These are phyloP conservation scores for Boloria selene DNA, from an alignment of 2,888 invertebrate genomes.

Conservation along the genomic window DNA sequence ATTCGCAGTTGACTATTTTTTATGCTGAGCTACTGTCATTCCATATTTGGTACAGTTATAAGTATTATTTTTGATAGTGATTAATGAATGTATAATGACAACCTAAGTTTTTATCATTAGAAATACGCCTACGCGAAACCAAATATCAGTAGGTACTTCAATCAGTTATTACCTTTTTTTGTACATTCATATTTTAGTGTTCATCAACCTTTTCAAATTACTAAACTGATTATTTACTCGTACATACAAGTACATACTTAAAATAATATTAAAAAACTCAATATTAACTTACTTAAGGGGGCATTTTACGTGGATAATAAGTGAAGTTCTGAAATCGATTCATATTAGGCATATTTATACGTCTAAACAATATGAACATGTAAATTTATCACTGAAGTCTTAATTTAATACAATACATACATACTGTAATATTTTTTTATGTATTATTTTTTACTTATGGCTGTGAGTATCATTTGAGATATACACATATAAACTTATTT, in stretches of 20 bases:
- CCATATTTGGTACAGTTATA: conserved; percentile 19
- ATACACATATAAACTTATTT: too few relatives aligned
- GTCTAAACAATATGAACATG: too few relatives aligned
- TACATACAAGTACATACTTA: background rate
- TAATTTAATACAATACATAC: too few relatives aligned
- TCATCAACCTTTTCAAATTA: conserved; percentile 7
- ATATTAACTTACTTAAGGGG: background rate
- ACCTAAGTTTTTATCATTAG: conserved; percentile 31
- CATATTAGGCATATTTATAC: too few relatives aligned
- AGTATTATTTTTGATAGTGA: conserved; percentile 28
- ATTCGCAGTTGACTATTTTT: background rate
- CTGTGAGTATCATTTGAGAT: too few relatives aligned
- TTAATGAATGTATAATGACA: conserved; percentile 34
- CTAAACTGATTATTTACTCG: background rate
- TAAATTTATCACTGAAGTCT: too few relatives aligned
- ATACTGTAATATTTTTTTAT: too few relatives aligned
- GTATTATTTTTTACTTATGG: too few relatives aligned
- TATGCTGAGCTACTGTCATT: conserved; percentile 3
- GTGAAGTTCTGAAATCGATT: too few relatives aligned
- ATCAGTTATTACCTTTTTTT: conserved; percentile 9
- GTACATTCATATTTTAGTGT: background rate
- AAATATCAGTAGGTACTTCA: conserved; percentile 22
- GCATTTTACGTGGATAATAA: too few relatives aligned
- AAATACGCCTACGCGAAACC: conserved; percentile 23
- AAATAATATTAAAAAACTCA: background rate